Percentiles rank a stretch among this genome's conserved stretches.
Conservation (phyloP, 2,888 invertebrate species). For the Hydrotaea diabolus region DNA sequence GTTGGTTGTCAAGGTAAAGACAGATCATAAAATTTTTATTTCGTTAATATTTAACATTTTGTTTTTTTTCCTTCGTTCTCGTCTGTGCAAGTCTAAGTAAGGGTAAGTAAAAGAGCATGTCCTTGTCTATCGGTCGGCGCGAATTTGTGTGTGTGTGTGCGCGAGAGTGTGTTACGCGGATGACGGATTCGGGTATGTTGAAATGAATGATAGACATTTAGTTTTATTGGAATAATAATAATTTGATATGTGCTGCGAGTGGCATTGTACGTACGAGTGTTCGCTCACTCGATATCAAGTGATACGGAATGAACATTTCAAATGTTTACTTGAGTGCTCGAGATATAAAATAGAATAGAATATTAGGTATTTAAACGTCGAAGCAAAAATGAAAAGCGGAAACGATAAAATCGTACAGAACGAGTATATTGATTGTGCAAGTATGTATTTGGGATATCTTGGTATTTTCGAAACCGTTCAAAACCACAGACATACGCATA, state of each 20-base stretch:
- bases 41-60: slow-evolving; percentile 14
- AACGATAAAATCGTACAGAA: background rate
- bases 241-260: slow-evolving; percentile 42
- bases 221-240: slow-evolving; percentile 48
- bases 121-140: background rate
- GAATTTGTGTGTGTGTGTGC: background rate
- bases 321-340: too few species aligned
- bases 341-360: background rate
- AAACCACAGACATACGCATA: too few species aligned
- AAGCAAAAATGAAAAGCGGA: background rate
- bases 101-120: background rate
- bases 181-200: background rate
- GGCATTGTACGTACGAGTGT: background rate
- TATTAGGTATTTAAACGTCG: background rate
- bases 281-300: background rate
- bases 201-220: slow-evolving; percentile 45
- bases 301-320: background rate
- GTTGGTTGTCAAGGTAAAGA: slow-evolving; percentile 22
- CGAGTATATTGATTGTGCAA: too few species aligned
- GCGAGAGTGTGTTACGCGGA: background rate
- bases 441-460: too few species aligned
- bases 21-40: slow-evolving; percentile 16
- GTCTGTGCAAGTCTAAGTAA: background rate
- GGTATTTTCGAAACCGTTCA: too few species aligned
- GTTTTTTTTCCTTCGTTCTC: background rate